Evolutionary conservation across 2,113 vertebrate genomes (phyloP), one percentile per base, ranked within the genome.

Genomic region (Agelaius phoeniceus): DNA sequence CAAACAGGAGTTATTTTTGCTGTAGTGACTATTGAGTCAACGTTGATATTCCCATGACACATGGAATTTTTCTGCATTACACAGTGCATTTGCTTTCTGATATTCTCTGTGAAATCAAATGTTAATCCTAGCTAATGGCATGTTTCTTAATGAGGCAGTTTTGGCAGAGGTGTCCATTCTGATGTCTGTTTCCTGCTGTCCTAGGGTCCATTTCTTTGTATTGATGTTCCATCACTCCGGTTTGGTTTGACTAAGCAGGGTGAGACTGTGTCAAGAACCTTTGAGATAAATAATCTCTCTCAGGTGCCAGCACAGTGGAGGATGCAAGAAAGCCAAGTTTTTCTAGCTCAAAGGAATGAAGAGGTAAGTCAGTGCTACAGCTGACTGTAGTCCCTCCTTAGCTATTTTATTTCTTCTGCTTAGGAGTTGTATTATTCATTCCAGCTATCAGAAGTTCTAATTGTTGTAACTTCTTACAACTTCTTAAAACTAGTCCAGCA

Each of bases 171-270:
- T 44, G 44, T 28, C 75, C 28, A 9, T 90, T 85, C 71, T 96
- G 24, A 85, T 74, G 41, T 78, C n/a, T 89, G 39, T 72, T 59
- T 84, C 41, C 24, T 85, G 39, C 10, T 86, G 41, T 94, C 84
- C 51, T 75, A 99, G 99, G 99, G 99, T n/a, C 99, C 99, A 6
- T 57, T 62, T 12, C 96, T 99, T 46, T 87, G 80, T 67, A 51
- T 99, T 27, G 96, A 80, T 26, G 83, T 96, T 61, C 98, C 99
- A 52, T 98, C 98, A n/a, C 96, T 99, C 76, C 85, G 97, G 77
- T 98, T 99, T 31, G 99, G 99, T 39, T 98, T 99, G 65, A 76
- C 98, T 61, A 98, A 97, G 67, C 93, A 98, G 19, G 98, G 98
- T 15, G 97, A 98, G 67, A 98, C 55, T 17, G 85, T 93, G 28